Evolutionary conservation across 2,888 invertebrate species (phyloP), one percentile per base, ranked within the genome.

Genomic region (Neoaliturus tenellus): DNA sequence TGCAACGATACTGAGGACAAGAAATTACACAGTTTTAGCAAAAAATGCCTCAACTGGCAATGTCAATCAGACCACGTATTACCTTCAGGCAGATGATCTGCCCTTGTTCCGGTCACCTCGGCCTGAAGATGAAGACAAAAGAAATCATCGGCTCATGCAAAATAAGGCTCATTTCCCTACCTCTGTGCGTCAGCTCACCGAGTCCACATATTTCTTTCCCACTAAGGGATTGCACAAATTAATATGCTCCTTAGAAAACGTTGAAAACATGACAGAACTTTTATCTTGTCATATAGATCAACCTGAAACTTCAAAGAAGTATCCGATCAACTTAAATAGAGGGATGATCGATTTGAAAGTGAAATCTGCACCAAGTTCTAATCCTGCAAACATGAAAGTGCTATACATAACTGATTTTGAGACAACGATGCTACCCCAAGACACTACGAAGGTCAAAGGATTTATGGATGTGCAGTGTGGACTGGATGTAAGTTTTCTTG

Each of bases 151-250:
- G 41, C 31, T 81, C 20, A 84, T 86, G 82, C 55, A 85, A 58
- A 86, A 86, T 48, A 81, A 81, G 67, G 86, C 83, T 17, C 85
- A 87, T 58, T 87, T 81, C 51, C 83, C 83, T 14, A 84, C 86
- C 14, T 85, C 87, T 0, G 91, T 94, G 58, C 91, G 94, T 17
- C 92, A 91, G 89, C 88, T 94, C 6, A 92, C 93, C 0, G 91
- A 91, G 41, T 90, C 90, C 51, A 89, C 91, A 82, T 91, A 93
- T 85, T 95, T 93, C 89, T 95, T 95, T 88, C 95, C 95, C 0
- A 91, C 94, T 0, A 91, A 92, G 6, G 91, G 91, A 31, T 88
- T 94, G 20, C 93, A 89, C 85, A 86, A 87, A 67, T 83, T 88
- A 12, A 78, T 85, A 0, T 88, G 88, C 80, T 75, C 81, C 35